Percentiles rank a stretch among this genome's conserved stretches.
Evolutionary conservation across 2,113 vertebrate genomes (phyloP).

Genomic region (Oryctolagus cuniculus): DNA sequence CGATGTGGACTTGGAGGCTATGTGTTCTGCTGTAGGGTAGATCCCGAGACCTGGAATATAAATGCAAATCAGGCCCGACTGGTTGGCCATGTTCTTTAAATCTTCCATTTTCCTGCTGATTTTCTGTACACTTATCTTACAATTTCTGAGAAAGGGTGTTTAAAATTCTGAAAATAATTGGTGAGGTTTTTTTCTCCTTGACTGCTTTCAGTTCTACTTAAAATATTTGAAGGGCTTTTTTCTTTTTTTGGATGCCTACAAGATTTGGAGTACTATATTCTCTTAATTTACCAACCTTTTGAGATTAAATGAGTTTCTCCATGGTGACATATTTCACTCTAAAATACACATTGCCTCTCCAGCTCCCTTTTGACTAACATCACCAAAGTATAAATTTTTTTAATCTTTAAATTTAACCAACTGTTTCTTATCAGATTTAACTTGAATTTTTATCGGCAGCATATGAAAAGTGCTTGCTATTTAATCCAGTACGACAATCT

Average conservation of each 20-base stretch:
- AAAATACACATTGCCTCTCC: neutral
- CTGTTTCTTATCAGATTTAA: neutral
- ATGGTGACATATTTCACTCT: neutral
- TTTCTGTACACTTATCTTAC: neutral
- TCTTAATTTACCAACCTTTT: neutral
- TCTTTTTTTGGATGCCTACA: neutral
- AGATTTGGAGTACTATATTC: neutral
- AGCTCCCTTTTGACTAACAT: neutral
- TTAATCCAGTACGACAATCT: neutral
- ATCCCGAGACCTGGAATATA: neutral
- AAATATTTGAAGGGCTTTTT: neutral
- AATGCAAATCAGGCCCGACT: neutral
- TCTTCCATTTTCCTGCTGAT: neutral
- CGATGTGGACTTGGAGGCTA: neutral
- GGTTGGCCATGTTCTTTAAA: neutral
- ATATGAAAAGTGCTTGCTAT: neutral
- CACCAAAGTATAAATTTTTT: neutral
- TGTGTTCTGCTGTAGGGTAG: neutral
- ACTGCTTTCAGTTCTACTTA: neutral
- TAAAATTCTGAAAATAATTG: neutral
- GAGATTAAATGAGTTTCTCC: neutral
- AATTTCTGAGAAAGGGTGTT: neutral
- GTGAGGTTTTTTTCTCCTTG: neutral
- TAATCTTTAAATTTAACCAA: neutral
- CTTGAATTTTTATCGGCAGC: neutral